Base-by-base conservation (phyloP, 1,140 invertebrate genomes). In the Platyscapa corneri region DNA sequence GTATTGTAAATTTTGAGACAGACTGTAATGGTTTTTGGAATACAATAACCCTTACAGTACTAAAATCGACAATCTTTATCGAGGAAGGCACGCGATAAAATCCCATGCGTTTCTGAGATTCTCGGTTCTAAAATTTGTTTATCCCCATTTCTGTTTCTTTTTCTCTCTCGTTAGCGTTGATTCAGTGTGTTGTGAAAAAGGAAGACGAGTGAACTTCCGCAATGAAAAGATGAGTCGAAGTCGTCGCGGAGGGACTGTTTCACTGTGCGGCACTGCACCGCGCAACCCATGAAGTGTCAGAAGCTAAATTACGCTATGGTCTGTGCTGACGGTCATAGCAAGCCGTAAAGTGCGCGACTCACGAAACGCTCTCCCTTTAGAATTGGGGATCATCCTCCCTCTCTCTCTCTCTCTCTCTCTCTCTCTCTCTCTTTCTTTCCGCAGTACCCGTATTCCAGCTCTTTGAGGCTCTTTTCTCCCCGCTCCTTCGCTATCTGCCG, bases 301-400 rank as follows among this genome's bases (percentile, higher is more conserved):
- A 39, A 79, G 46, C 42, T 84, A 84, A 84, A 84, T 79, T 65
- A 79, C 65, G 74, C 53, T 42, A 67, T 39, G 74, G 37, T 72
- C 42, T 76, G 18, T 37, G 39, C 3, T 78, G 76, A 60, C 81
- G 81, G 49, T 14, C 70, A 74, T 74, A 42, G 42, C 30, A 37
- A 60, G 53, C 32, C 49, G 65, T 85, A 75, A 85, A 83, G 32
- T 27, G 64, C 14, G 30, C 34, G 8, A 14, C 42, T 72, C 64
- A 72, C 49, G 81, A 56, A 79, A 72, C 42, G 20, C 64, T 78
- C 42, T 12, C 60, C 39, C 32, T 79, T 84, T 78, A 46, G 77
- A 85, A 85, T 85, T 75, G 30, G 84, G 78, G 42, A 84, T 83
- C 49, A 64, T 65, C 72, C n/a, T n/a, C n/a, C 32, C n/a, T 37